Base-by-base conservation (phyloP, 2,797 vertebrate species). In the Potorous gilbertii region DNA sequence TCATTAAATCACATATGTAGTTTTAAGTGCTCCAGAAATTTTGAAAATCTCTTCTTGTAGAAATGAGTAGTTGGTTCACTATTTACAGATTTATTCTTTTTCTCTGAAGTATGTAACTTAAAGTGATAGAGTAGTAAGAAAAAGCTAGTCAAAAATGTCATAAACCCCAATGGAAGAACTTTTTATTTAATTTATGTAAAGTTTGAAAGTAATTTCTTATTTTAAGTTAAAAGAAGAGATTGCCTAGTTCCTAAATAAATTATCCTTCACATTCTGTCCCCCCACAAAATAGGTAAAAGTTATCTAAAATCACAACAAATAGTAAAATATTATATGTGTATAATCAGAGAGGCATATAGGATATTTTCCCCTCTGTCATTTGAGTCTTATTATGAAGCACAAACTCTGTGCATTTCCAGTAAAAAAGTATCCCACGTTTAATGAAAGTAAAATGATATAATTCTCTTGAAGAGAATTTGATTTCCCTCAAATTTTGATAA, bases 131-230 rank as follows among this genome's bases (percentile, higher is more conserved):
- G 13, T 57, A 92, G 2, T 96, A 92, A 95, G 40, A 59, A 97
- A 93, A 21, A 56, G 28, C 34, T 93, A 93, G 91, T 11, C 13
- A 98, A 97, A 95, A 95, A 0, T 91, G 50, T 56, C 55, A n/a
- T 81, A 94, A 93, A 90, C 21, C 94, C 18, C 55, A 95, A 56
- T 59, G 54, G 52, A 96, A 96, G 94, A 90, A 94, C 87, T 66
- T 95, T 97, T 96, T 94, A n/a, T 66, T 16, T 57, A 57, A 66
- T n/a, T 18, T 18, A 96, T 96, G 90, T 54, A 94, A 96, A 97
- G 91, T 91, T 94, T 93, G 34, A 89, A 93, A 92, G 6, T 27
- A 4, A 28, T 59, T 98, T 94, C 94, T 94, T 31, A 56, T 93
- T 81, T 66, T 90, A 93, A 97, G 91, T 96, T 74, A 91, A 92